These are phyloP conservation scores for Trichacis sp. DNA, from an alignment of 2,888 invertebrate species.

Conservation along the genomic window DNA sequence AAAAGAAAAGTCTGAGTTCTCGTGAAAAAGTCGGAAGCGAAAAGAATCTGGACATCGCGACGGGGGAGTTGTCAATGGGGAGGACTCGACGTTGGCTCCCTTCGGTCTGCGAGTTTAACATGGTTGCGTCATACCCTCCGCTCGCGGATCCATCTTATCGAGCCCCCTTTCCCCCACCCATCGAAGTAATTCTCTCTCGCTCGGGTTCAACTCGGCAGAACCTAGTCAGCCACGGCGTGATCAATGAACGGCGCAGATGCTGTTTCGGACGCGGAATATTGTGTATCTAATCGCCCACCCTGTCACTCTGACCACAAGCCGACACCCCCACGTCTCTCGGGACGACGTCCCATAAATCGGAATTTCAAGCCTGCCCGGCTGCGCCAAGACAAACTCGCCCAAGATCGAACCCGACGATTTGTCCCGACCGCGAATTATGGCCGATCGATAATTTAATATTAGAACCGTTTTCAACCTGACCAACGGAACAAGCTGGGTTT, in stretches of 20 bases:
- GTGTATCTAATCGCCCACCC: conserved; percentile 68
- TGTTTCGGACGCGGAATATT: conserved; percentile 64
- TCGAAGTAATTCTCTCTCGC: conserved; percentile 34
- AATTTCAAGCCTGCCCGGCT: conserved; percentile 58
- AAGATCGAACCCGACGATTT: conserved; percentile 57
- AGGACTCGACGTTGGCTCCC: conserved; percentile 24
- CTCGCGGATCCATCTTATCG: conserved; percentile 34
- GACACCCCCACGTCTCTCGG: conserved; percentile 49
- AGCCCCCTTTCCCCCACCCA: background rate
- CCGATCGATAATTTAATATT: conserved; percentile 48
- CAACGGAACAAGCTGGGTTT: conserved; percentile 1
- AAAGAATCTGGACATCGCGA: conserved; percentile 39
- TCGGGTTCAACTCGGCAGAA: conserved; percentile 32
- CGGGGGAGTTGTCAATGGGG: conserved; percentile 36
- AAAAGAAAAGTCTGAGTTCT: background rate
- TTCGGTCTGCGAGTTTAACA: conserved; percentile 36
- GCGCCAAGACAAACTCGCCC: conserved; percentile 50
- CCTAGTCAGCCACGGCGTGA: conserved; percentile 52
- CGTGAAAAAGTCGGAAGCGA: conserved; percentile 17
- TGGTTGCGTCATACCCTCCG: conserved; percentile 47
- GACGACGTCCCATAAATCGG: conserved; percentile 67
- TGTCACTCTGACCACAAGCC: conserved; percentile 66
- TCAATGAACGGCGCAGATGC: conserved; percentile 68
- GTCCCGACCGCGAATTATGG: conserved; percentile 53
- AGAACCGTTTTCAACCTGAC: conserved; percentile 35